A percentile compares a stretch with the other conserved stretches of the same genome.
Conservation (phyloP, 2,113 vertebrate genomes). For the Callithrix jacchus region DNA sequence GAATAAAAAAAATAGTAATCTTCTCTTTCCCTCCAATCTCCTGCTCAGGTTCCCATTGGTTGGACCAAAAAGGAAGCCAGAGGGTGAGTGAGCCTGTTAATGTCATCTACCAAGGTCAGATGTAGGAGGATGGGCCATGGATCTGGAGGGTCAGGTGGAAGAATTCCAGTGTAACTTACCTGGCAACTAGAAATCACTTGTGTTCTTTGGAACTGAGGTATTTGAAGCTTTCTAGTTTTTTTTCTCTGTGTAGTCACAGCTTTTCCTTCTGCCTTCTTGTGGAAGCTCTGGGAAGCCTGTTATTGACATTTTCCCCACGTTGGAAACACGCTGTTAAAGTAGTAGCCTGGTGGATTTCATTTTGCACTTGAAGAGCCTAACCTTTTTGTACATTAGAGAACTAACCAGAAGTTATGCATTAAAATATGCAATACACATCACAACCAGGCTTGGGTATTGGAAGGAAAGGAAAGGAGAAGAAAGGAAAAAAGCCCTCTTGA, state of each 20-base stretch:
- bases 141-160: not conserved
- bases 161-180: not conserved
- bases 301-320: slow-evolving; percentile 18
- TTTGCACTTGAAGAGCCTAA: slow-evolving; percentile 49
- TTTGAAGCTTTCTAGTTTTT: slow-evolving; percentile 28
- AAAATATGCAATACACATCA: slow-evolving; percentile 52
- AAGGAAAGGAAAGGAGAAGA: too few species aligned
- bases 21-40: not conserved
- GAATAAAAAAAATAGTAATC: not conserved
- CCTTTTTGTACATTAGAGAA: slow-evolving; percentile 4
- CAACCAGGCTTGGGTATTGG: slow-evolving; percentile 29
- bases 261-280: slow-evolving; percentile 47
- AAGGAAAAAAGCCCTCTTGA: not conserved
- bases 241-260: slow-evolving; percentile 20
- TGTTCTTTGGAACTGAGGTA: not conserved
- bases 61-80: not conserved
- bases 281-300: slow-evolving; percentile 33
- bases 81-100: not conserved
- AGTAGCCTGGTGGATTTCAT: slow-evolving; percentile 40
- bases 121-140: not conserved
- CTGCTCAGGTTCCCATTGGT: not conserved
- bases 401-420: slow-evolving; percentile 37
- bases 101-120: not conserved
- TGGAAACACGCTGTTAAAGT: not conserved
- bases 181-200: not conserved